Percentiles rank a stretch among this genome's conserved stretches.
These are phyloP conservation scores for Nebria ingens DNA, from an alignment of 1,140 invertebrate genomes.

Conservation along the genomic window DNA sequence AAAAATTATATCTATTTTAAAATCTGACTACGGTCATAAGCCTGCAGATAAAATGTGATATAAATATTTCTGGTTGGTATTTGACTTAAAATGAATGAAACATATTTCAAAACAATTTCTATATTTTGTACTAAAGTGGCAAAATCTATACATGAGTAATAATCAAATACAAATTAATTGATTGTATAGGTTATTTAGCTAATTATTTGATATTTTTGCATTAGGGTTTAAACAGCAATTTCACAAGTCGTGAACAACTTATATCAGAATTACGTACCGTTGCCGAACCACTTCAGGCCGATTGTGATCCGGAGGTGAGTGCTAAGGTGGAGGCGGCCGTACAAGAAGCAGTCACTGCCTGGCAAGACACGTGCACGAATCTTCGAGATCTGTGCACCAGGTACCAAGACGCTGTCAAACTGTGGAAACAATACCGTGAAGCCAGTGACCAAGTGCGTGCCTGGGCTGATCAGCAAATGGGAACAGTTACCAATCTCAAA, in stretches of 20 bases:
- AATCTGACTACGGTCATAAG: no score
- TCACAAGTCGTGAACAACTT: conserved; percentile 54
- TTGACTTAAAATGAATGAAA: neutral
- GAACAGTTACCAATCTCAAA: conserved; percentile 45
- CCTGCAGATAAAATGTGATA: no score
- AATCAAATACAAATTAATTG: neutral
- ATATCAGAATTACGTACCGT: conserved; percentile 55
- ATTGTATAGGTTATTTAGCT: conserved; percentile 15
- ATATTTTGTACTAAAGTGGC: neutral
- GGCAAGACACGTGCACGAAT: conserved; percentile 62
- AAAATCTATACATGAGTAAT: neutral
- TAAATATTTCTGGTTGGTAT: neutral
- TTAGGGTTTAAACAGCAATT: conserved; percentile 51
- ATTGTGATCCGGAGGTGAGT: conserved; percentile 55
- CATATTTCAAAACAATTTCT: neutral
- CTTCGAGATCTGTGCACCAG: conserved; percentile 58
- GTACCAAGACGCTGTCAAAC: conserved; percentile 60
- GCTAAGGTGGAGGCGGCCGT: conserved; percentile 58
- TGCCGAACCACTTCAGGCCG: conserved; percentile 56
- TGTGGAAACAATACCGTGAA: conserved; percentile 67
- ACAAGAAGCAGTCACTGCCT: conserved; percentile 61
- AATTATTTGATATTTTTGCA: no score
- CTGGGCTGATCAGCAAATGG: conserved; percentile 61
- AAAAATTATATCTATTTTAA: no score
- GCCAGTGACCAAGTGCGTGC: conserved; percentile 59